Evolutionary conservation across 2,888 invertebrate genomes (phyloP).

Genomic region (Dryococelus australis): DNA sequence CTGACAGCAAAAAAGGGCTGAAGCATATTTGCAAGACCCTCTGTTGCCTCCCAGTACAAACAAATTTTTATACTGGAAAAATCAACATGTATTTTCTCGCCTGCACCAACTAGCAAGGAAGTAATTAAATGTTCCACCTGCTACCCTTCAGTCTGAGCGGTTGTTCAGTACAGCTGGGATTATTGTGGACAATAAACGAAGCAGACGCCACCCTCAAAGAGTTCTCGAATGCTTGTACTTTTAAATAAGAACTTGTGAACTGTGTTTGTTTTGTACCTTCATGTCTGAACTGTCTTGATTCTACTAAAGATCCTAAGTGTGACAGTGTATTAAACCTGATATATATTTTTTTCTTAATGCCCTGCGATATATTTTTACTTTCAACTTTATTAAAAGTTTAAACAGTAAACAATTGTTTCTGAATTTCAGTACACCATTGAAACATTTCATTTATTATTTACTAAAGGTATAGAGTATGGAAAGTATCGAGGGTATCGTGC

Average conservation of each 20-base stretch:
- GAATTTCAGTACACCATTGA: too few relatives aligned
- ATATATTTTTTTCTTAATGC: too few relatives aligned
- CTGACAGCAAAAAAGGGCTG: not conserved
- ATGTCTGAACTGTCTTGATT: not conserved
- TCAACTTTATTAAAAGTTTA: too few relatives aligned
- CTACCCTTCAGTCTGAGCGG: too few relatives aligned
- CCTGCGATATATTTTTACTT: too few relatives aligned
- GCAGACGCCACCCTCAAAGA: not conserved
- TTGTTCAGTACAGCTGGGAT: not conserved
- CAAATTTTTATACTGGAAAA: not conserved
- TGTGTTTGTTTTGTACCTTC: not conserved
- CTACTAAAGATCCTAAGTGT: not conserved
- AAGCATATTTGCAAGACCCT: not conserved
- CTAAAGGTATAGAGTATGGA: too few relatives aligned
- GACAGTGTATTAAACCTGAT: not conserved
- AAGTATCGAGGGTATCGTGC: too few relatives aligned
- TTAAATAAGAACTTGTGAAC: not conserved
- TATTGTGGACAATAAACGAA: not conserved
- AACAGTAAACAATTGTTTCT: too few relatives aligned
- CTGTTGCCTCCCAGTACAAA: not conserved
- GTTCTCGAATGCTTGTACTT: not conserved
- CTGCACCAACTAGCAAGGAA: not conserved
- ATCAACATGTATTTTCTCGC: not conserved
- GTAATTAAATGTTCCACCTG: not conserved
- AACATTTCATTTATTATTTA: too few relatives aligned